These are phyloP conservation scores for Girardinichthys multiradiatus DNA, from an alignment of 2,113 vertebrate genomes.

Conservation along the genomic window DNA sequence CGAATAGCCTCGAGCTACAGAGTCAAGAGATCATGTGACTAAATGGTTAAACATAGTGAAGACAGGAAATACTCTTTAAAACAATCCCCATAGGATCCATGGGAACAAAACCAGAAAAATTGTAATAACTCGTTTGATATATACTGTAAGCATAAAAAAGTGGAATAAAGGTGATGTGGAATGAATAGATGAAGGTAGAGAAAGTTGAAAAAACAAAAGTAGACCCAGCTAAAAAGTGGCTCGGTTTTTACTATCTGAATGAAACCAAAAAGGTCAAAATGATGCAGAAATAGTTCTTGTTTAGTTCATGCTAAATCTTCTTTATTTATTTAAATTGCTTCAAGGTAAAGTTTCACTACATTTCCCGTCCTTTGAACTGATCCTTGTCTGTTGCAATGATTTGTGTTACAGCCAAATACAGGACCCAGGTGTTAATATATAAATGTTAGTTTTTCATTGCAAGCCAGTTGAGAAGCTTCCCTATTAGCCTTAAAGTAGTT, in stretches of 20 bases:
- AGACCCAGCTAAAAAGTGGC: too few species aligned
- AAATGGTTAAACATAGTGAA: slow-evolving; percentile 29
- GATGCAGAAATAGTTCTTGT: neutral
- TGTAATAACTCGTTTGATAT: slow-evolving; percentile 23
- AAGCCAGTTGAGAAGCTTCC: too few species aligned
- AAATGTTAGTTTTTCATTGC: too few species aligned
- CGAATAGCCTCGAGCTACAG: slow-evolving; percentile 87
- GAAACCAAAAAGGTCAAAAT: neutral
- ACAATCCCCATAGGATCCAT: slow-evolving; percentile 39
- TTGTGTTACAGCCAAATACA: too few species aligned
- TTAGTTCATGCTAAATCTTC: neutral
- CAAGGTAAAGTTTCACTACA: neutral
- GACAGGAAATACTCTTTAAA: slow-evolving; percentile 8
- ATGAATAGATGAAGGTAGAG: slow-evolving; percentile 12
- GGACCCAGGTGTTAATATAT: too few species aligned
- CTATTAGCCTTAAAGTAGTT: too few species aligned
- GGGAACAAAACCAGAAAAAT: slow-evolving; percentile 29
- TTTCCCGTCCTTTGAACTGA: neutral
- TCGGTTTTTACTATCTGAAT: too few species aligned
- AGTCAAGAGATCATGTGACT: slow-evolving; percentile 54
- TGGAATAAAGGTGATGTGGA: slow-evolving; percentile 35
- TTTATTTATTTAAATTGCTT: too few species aligned
- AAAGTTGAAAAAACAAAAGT: neutral
- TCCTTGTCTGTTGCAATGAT: too few species aligned
- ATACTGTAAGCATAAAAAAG: slow-evolving; percentile 38